Evolutionary conservation across 2,888 invertebrate species (phyloP).

Genomic region (Eumerus sabulonum): DNA sequence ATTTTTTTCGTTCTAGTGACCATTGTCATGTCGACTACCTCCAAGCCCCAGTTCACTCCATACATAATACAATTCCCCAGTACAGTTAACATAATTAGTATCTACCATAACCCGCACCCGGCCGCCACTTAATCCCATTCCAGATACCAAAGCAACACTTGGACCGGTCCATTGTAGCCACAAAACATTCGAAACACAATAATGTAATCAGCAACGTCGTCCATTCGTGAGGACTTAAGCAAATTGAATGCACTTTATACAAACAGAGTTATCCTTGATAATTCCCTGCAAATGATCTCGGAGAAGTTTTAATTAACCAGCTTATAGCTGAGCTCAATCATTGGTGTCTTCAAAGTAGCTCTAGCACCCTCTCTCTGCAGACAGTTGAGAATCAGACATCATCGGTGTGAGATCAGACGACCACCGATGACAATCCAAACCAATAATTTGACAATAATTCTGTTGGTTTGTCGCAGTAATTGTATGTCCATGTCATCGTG

Average conservation of each 20-base stretch:
- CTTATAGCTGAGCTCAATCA: conserved; percentile 33
- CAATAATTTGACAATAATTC: conserved; percentile 60
- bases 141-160: conserved; percentile 14
- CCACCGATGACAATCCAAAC: conserved; percentile 31
- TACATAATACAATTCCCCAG: no score
- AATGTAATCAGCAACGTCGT: conserved; percentile 45
- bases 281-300: conserved; percentile 58
- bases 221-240: conserved; percentile 33
- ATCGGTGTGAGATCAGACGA: no score
- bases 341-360: conserved; percentile 25
- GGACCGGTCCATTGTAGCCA: not conserved
- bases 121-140: conserved; percentile 22
- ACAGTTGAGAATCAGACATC: no score
- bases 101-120: not conserved
- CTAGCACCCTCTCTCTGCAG: no score
- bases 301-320: conserved; percentile 57
- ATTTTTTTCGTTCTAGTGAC: no score
- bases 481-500: conserved; percentile 33
- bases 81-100: no score
- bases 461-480: conserved; percentile 55
- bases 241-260: conserved; percentile 54
- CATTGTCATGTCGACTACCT: no score
- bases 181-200: conserved; percentile 36
- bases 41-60: no score
- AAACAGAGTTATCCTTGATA: conserved; percentile 57